Evolutionary conservation across 2,797 vertebrate species (phyloP), one percentile per base, ranked within the genome.

Genomic region (Anguilla pacifica): DNA sequence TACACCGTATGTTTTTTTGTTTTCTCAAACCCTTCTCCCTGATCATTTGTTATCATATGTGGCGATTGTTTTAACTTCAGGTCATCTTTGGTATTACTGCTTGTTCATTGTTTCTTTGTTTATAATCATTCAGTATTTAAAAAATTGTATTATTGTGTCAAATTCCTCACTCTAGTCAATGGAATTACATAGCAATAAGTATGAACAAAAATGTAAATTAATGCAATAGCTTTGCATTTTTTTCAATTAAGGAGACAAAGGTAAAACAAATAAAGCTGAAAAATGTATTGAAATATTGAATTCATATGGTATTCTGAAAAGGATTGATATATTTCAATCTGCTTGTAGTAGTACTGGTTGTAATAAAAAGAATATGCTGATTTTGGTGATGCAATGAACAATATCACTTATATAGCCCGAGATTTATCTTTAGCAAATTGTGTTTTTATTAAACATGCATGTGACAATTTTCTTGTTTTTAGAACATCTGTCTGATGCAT

Each of bases 21-120:
- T 22, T 67, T 57, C 6, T 17, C 39, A 3, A 57, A 19, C 79
- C 55, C 2, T 35, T 67, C 11, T 87, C 79, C 59, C 49, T 35
- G 86, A 53, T 43, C 74, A 86, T 35, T 35, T 77, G 28, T 35
- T 25, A 53, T 43, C n/a, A 61, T 49, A 9, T 61, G 39, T 39
- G 15, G 74, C 15, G 67, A 72, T 51, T 22, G 43, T 53, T 74
- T 86, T 49, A 35, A 43, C 85, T 22, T 55, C n/a, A 5, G 22
- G 49, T 74, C 67, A 19, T 77, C 85, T 53, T 49, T 6, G 46
- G 2, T 1, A 9, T 46, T 55, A 31, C 94, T 93, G 93, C 91
- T 92, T 91, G 35, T 43, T 31, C 31, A 7, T 28, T 77, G 72
- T 15, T 77, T 77, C 3, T 10, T 77, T 77, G 28, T 77, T 77